A percentile compares a stretch with the other conserved stretches of the same genome.
Conservation (phyloP, 1,140 invertebrate genomes). For the Ptiloglossa arizonensis region DNA sequence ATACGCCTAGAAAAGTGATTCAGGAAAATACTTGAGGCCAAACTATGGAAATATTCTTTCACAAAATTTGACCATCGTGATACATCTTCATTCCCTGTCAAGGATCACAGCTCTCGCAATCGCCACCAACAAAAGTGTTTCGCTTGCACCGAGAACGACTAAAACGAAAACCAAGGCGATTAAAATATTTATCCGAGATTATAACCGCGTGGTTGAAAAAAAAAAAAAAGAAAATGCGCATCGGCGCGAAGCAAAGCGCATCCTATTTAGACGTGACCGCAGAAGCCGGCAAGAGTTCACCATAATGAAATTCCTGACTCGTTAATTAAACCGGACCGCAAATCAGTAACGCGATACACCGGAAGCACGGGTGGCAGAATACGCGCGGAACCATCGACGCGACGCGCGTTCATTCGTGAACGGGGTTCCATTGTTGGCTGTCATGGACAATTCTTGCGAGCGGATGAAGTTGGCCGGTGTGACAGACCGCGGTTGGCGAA, state of each 20-base stretch:
- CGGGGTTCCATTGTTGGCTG: slow-evolving; percentile 59
- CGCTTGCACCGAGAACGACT: too few species aligned
- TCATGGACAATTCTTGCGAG: slow-evolving; percentile 37
- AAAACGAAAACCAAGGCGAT: too few species aligned
- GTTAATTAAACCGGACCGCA: slow-evolving; percentile 61
- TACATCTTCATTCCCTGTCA: too few species aligned
- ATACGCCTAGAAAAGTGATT: too few species aligned
- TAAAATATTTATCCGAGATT: too few species aligned
- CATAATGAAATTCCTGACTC: slow-evolving; percentile 61
- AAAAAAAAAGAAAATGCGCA: slow-evolving; percentile 36
- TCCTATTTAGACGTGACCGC: slow-evolving; percentile 51
- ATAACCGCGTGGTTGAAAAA: not conserved
- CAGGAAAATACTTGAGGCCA: too few species aligned
- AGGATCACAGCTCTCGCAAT: too few species aligned
- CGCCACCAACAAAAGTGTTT: too few species aligned
- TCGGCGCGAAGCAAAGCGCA: slow-evolving; percentile 36
- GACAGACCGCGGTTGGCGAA: slow-evolving; percentile 3
- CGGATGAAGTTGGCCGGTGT: slow-evolving; percentile 45
- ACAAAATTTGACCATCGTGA: too few species aligned
- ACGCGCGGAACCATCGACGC: slow-evolving; percentile 17
- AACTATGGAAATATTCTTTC: too few species aligned
- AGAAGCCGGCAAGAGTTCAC: slow-evolving; percentile 25
- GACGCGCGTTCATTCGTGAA: slow-evolving; percentile 48
- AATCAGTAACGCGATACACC: slow-evolving; percentile 55
- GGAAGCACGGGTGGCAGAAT: slow-evolving; percentile 29